These are phyloP conservation scores for Drosophila monieri DNA, from an alignment of 2,888 invertebrate genomes.

Conservation along the genomic window DNA sequence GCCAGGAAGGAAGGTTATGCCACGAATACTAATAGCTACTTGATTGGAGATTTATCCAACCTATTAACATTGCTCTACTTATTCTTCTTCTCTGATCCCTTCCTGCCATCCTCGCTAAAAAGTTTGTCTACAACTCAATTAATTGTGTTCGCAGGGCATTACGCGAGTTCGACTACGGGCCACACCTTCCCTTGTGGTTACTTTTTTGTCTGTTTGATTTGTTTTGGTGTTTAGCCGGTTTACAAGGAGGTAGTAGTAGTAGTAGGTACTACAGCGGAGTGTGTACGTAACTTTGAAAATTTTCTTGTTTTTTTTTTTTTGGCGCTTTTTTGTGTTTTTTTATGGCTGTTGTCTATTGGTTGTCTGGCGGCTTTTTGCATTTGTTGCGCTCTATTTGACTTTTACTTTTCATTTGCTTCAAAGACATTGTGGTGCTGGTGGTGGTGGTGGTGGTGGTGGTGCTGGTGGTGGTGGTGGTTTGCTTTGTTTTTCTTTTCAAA, in stretches of 20 bases:
- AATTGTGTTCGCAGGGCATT: conserved; percentile 28
- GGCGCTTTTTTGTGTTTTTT: conserved; percentile 18
- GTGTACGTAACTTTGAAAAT: conserved; percentile 48
- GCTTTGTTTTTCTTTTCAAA: not conserved
- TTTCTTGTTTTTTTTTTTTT: not conserved
- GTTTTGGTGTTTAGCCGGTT: conserved; percentile 40
- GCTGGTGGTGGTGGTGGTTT: not conserved
- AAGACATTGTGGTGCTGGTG: not conserved
- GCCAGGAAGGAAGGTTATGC: conserved; percentile 18
- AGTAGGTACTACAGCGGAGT: conserved; percentile 9
- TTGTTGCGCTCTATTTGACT: conserved; percentile 73
- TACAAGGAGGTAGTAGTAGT: conserved; percentile 34
- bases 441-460: not conserved
- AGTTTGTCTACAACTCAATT: conserved; percentile 30
- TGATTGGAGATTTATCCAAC: conserved; percentile 25
- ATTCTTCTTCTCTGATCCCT: no score
- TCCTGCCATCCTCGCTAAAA: not conserved
- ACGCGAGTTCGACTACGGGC: not conserved
- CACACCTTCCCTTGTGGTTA: conserved; percentile 22
- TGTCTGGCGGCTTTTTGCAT: conserved; percentile 68
- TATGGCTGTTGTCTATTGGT: conserved; percentile 35
- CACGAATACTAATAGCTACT: conserved; percentile 1
- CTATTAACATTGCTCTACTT: conserved; percentile 24
- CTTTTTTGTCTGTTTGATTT: conserved; percentile 16
- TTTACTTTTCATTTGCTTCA: conserved; percentile 68